Conservation (phyloP, 2,113 vertebrate genomes). For the Ondatra zibethicus region DNA sequence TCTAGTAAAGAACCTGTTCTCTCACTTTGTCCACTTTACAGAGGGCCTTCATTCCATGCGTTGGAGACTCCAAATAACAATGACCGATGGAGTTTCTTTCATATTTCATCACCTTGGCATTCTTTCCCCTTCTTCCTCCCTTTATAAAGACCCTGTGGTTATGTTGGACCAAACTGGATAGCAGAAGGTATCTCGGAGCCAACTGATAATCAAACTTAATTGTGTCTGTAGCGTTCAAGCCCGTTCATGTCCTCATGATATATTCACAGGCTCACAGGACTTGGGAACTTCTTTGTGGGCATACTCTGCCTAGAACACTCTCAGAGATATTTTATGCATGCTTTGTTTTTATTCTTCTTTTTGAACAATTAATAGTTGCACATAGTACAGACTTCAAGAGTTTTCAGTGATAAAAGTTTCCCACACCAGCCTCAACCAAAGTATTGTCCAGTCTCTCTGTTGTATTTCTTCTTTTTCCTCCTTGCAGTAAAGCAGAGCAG, state of each 20-base stretch:
- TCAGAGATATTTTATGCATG: constrained; percentile 31
- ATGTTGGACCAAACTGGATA: not conserved
- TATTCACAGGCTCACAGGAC: constrained; percentile 18
- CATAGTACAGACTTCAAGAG: constrained; percentile 1
- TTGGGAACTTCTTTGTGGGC: not conserved
- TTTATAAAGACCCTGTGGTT: not conserved
- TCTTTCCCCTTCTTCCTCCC: not conserved
- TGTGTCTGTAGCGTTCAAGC: not conserved
- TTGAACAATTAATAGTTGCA: constrained; percentile 45
- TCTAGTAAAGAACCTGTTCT: not conserved
- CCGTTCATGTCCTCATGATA: not conserved
- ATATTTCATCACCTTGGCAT: not conserved
- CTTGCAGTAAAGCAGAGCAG: constrained; percentile 21
- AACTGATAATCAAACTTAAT: not conserved
- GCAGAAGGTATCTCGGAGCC: not conserved
- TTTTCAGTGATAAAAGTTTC: constrained; percentile 15
- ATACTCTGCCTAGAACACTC: not conserved
- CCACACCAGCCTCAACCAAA: not conserved
- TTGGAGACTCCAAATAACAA: not conserved
- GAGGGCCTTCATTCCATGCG: not conserved
- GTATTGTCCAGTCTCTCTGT: not conserved
- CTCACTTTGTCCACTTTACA: not conserved
- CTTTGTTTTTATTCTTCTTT: constrained; percentile 35
- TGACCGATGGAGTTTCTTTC: not conserved
- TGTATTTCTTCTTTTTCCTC: not conserved